Evolutionary conservation across 1,140 invertebrate species (phyloP), one percentile per base, ranked within the genome.

Genomic region (Drosophila ficusphila): DNA sequence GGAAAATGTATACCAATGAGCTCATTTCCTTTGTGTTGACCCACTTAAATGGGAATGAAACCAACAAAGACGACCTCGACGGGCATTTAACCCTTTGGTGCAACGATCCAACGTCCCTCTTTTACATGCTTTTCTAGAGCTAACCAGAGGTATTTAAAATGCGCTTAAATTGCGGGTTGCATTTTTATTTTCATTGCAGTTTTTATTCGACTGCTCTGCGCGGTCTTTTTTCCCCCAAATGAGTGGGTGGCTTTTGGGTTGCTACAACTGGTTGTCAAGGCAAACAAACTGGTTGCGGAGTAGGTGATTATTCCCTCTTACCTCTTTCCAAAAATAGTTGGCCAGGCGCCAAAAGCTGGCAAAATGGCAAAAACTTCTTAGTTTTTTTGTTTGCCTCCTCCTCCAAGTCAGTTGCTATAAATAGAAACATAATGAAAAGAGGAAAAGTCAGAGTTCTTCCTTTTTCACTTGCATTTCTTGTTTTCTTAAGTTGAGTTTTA

Each of bases 1-100:
- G 81, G 82, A 86, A 86, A 86, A 86, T 86, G 82, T 86, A 79
- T 76, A 76, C 72, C 62, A 85, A 88, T 86, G 81, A 86, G 81
- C 82, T 86, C 81, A 86, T 86, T 86, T 86, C 81, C 81, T 61
- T 76, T 79, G 58, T 64, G 41, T 38, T 85, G 69, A 83, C 79
- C 79, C 61, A 76, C 61, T 77, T 56, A 82, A 69, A 48, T 56
- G 76, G 60, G 57, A 71, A 41, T 67, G 51, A 65, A 54, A 49
- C 53, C 62, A 75, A 78, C 62, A 83, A 68, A 85, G 54, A 58
- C 67, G 81, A 85, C 79, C 81, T 85, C 79, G 81, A 19, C 62
- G 74, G 69, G 52, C 67, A 79, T 76, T 85, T 41, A 79, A 86
- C 76, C 79, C 79, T 86, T 79, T 62, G 34, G 38, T 52, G 68